Percentiles rank a stretch among this genome's conserved stretches.
Conservation (phyloP, 35 echinoderm and acorn worm genomes). For the Eucidaris tribuloides region DNA sequence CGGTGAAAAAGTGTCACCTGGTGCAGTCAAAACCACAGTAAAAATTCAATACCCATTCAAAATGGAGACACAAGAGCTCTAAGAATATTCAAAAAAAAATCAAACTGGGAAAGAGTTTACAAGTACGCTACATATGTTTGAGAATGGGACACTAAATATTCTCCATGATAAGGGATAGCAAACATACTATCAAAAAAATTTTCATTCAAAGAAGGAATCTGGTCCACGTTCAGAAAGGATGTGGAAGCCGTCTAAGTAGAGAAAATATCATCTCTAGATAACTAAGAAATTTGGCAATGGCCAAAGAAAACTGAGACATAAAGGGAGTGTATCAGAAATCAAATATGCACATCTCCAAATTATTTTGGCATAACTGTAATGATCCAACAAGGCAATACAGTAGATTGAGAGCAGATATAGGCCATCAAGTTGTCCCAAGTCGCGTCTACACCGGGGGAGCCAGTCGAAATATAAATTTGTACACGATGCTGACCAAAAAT, state of each 20-base stretch:
- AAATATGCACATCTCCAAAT: slow-evolving; percentile 48
- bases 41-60: background rate
- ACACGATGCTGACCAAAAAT: too few relatives aligned
- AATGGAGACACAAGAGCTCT: slow-evolving; percentile 38
- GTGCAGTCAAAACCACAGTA: slow-evolving; percentile 17
- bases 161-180: background rate
- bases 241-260: background rate
- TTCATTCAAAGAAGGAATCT: background rate
- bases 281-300: slow-evolving; percentile 39
- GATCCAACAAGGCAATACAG: slow-evolving; percentile 24
- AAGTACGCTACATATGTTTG: slow-evolving; percentile 29
- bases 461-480: too few relatives aligned
- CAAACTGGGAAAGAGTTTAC: background rate
- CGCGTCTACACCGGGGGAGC: too few relatives aligned
- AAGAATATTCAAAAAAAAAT: slow-evolving; percentile 26
- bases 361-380: slow-evolving; percentile 49
- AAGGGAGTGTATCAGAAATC: slow-evolving; percentile 33
- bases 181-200: background rate
- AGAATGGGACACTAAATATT: slow-evolving; percentile 36
- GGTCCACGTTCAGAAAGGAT: slow-evolving; percentile 32
- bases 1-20: background rate
- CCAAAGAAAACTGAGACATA: slow-evolving; percentile 30
- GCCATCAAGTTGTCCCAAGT: slow-evolving; percentile 20
- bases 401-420: slow-evolving; percentile 29
- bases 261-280: background rate